Percentiles rank a stretch among this genome's conserved stretches.
Evolutionary conservation across 2,113 vertebrate species (phyloP).

Genomic region (Peucedramus taeniatus): DNA sequence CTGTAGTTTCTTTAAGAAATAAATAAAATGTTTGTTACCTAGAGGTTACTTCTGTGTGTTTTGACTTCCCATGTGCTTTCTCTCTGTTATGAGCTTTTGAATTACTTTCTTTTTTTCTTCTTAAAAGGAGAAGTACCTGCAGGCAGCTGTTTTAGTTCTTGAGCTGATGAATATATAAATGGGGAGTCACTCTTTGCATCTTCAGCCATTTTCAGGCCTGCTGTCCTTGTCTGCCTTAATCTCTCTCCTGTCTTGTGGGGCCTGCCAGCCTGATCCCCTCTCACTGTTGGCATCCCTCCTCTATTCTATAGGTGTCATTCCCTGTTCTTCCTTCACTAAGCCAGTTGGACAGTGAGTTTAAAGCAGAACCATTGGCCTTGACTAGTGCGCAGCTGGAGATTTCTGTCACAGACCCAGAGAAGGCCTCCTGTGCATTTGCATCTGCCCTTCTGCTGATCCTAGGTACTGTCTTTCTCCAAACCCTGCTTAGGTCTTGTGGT

Average conservation of each 20-base stretch:
- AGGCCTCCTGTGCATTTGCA: accelerated
- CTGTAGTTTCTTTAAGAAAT: constrained; percentile 57
- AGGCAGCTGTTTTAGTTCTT: neutral
- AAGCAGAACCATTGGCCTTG: neutral
- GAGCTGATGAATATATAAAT: neutral
- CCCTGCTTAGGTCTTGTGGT: neutral
- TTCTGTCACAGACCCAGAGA: neutral
- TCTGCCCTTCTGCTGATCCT: neutral
- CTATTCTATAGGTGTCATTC: neutral
- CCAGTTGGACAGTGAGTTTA: neutral
- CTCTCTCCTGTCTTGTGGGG: neutral
- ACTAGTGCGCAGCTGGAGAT: neutral
- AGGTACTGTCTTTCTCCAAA: neutral
- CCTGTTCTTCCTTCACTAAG: neutral
- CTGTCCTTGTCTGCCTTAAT: neutral
- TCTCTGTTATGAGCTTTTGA: neutral
- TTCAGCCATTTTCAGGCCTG: neutral
- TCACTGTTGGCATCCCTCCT: neutral
- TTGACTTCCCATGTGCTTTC: neutral
- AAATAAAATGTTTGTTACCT: constrained; percentile 65
- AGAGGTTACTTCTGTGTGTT: neutral
- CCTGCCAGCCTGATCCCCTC: neutral
- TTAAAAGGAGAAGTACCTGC: neutral
- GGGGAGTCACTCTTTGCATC: neutral
- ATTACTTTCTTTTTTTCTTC: neutral